phyloP scores from a whole-genome alignment of 2,797 vertebrate genomes.

The Hozukius guyotensis region DNA sequence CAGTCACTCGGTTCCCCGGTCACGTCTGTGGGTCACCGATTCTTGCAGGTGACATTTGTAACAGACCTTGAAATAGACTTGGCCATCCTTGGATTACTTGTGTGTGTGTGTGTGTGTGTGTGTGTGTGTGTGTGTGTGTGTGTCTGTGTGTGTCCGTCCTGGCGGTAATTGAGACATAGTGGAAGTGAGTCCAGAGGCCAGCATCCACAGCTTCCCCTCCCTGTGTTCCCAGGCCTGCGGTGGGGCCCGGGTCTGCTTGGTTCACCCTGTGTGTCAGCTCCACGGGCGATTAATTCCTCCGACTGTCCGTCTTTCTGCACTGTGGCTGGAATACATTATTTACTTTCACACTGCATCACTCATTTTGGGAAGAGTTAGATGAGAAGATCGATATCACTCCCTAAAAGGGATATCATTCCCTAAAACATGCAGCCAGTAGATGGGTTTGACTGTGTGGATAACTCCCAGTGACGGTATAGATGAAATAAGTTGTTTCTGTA shows the following conservation, averaged over 20 bases:
- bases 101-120: not conserved
- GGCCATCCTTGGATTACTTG: slow-evolving; percentile 12
- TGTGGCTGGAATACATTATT: slow-evolving; percentile 34
- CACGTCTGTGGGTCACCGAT: slow-evolving; percentile 20
- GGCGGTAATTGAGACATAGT: slow-evolving; percentile 40
- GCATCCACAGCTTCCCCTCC: slow-evolving; percentile 3
- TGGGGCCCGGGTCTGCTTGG: not conserved
- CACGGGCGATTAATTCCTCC: slow-evolving; percentile 35
- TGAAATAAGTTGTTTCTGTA: not conserved
- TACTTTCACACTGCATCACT: not conserved
- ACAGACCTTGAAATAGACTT: slow-evolving; percentile 44
- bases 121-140: no score
- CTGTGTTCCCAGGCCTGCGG: not conserved
- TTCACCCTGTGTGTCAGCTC: slow-evolving; percentile 18
- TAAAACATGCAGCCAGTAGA: not conserved
- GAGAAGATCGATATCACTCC: no score
- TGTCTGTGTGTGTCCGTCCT: not conserved
- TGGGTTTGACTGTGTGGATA: not conserved
- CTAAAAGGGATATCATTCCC: no score
- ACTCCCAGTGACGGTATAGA: not conserved
- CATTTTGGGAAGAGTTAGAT: not conserved
- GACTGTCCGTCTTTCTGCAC: slow-evolving; percentile 21
- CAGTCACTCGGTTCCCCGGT: not conserved
- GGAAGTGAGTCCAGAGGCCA: slow-evolving; percentile 26
- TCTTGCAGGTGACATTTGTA: slow-evolving; percentile 47